Evolutionary conservation across 1,140 invertebrate species (phyloP), one percentile per base, ranked within the genome.

Genomic region (Eciton burchellii): DNA sequence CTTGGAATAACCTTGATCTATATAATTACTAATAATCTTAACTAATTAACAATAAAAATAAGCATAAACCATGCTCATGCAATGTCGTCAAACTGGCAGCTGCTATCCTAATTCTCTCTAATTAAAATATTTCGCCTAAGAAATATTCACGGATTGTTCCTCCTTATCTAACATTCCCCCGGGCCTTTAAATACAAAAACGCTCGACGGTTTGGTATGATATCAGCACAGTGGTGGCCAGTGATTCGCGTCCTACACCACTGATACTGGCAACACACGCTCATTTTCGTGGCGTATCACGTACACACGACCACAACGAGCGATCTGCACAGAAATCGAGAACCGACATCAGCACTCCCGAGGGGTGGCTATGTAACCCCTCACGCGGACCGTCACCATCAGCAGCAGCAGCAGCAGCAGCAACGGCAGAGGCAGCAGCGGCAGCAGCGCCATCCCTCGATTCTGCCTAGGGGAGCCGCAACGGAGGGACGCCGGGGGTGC

Each of bases 281-380:
- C 63, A 45, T 21, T 29, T 6, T 41, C 29, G 47, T 76, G 63
- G 5, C 26, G 54, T 26, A 43, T 43, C 73, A 71, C 63, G 14
- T 59, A 63, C 63, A 52, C 74, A 84, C 70, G 29, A 79, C 74
- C 49, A 84, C 76, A 87, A 71, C 52, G 54, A 84, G 72, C 68
- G 82, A 87, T 65, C 71, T 85, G 87, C 86, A n/a, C n/a, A 88
- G 86, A 68, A 85, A 88, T 87, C 85, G 86, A 81, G 84, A 81
- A 87, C 85, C 82, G 63, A 59, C 82, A 87, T 87, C 76, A 79
- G 85, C 76, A 88, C 70, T 86, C 82, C 87, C 85, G 85, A 88
- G 83, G 87, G 86, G 86, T 88, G 74, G 86, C 79, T 81, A 56
- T 88, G 86, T 83, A 81, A 74, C 66, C 83, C 86, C 85, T 85